A percentile compares a stretch with the other conserved stretches of the same genome.
Evolutionary conservation across 2,888 invertebrate genomes (phyloP).

Genomic region (Neoascia interrupta): DNA sequence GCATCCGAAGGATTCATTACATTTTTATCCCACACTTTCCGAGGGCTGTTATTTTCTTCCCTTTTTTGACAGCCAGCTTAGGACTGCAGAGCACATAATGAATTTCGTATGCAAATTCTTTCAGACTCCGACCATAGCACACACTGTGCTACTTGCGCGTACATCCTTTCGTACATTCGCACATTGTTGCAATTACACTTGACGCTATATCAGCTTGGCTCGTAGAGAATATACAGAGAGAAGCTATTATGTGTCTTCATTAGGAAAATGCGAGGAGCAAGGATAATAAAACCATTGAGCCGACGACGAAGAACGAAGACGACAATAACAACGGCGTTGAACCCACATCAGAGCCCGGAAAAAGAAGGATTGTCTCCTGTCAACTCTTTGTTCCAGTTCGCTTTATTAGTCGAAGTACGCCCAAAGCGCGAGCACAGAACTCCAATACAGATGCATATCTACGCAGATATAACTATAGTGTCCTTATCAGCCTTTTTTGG

Average conservation of each 20-base stretch:
- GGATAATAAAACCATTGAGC: constrained; percentile 23
- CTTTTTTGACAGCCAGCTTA: constrained; percentile 27
- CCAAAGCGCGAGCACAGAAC: constrained; percentile 4
- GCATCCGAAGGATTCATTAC: constrained; percentile 20
- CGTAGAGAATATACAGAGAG: constrained; percentile 26
- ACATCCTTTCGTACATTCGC: no score
- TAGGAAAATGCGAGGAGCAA: constrained; percentile 24
- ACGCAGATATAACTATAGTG: no score
- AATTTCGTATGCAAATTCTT: constrained; percentile 60
- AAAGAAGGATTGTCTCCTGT: constrained; percentile 58
- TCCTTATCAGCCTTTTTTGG: constrained; percentile 1
- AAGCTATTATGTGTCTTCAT: constrained; percentile 45
- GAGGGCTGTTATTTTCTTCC: no score
- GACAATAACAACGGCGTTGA: constrained; percentile 19
- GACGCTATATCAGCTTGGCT: no score
- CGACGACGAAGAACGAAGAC: no score
- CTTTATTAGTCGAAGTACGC: constrained; percentile 42
- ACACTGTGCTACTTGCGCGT: not conserved
- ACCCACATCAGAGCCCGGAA: constrained; percentile 28
- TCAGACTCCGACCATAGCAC: not conserved
- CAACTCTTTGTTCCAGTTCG: constrained; percentile 39
- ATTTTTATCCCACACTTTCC: not conserved
- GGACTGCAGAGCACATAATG: constrained; percentile 33
- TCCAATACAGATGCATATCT: constrained; percentile 2
- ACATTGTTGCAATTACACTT: constrained; percentile 40